A percentile compares a stretch with the other conserved stretches of the same genome.
Evolutionary conservation across 2,113 vertebrate species (phyloP).

Genomic region (Agelaius tricolor): DNA sequence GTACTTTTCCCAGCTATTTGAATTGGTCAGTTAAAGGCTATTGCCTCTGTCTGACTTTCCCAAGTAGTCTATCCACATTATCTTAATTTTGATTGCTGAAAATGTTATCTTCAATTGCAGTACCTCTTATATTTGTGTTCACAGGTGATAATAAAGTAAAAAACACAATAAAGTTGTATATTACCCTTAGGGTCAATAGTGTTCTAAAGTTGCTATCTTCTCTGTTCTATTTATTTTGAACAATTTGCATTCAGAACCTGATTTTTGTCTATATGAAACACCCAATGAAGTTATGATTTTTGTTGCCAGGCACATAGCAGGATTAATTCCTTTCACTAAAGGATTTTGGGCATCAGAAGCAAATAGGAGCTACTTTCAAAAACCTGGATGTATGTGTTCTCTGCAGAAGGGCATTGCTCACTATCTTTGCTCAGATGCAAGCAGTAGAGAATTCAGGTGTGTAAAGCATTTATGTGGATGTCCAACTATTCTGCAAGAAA

Average conservation of each 20-base stretch:
- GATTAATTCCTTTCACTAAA: not conserved
- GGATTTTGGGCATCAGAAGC: not conserved
- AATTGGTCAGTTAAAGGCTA: not conserved
- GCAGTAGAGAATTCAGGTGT: not conserved
- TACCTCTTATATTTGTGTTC: not conserved
- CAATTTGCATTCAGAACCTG: not conserved
- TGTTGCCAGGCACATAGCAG: not conserved
- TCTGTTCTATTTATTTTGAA: not conserved
- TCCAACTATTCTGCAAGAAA: not conserved
- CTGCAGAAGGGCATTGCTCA: not conserved
- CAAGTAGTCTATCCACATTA: not conserved
- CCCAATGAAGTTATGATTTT: not conserved
- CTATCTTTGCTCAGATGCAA: not conserved
- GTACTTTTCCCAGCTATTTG: not conserved
- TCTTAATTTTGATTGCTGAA: not conserved
- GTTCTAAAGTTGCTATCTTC: not conserved
- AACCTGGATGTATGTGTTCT: not conserved
- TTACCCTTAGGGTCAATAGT: not conserved
- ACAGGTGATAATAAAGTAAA: not conserved
- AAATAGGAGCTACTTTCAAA: not conserved
- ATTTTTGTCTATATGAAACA: not conserved
- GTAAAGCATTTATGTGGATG: not conserved
- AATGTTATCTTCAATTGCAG: not conserved
- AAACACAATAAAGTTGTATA: not conserved
- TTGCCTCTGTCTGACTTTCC: not conserved